A percentile compares a stretch with the other conserved stretches of the same genome.
phyloP scores from a whole-genome alignment of 2,888 invertebrate genomes.

The Stenurella melanura region DNA sequence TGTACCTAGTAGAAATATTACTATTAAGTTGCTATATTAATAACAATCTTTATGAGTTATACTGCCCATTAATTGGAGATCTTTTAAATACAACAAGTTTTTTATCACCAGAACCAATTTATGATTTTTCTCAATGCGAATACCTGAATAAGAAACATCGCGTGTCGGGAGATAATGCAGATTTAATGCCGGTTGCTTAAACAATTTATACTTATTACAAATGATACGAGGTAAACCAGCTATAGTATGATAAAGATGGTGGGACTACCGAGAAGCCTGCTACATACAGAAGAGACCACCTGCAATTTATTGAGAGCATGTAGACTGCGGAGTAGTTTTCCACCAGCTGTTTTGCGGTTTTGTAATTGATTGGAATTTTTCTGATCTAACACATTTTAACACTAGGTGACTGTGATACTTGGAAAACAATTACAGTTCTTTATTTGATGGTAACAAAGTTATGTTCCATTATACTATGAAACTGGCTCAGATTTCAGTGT shows the following conservation, averaged over 20 bases:
- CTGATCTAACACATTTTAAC: too few relatives aligned
- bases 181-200: constrained; percentile 35
- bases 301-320: constrained; percentile 28
- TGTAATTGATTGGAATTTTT: constrained; percentile 1
- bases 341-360: constrained; percentile 24
- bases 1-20: constrained; percentile 1
- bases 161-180: constrained; percentile 30
- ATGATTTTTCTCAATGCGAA: constrained; percentile 13
- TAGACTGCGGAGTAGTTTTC: constrained; percentile 12
- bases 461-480: too few relatives aligned
- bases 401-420: too few relatives aligned
- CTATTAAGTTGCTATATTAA: constrained; percentile 23
- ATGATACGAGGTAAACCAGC: constrained; percentile 27
- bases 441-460: too few relatives aligned
- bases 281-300: constrained; percentile 19
- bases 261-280: constrained; percentile 13
- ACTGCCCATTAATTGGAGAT: constrained; percentile 16
- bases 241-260: constrained; percentile 3
- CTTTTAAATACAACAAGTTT: constrained; percentile 9
- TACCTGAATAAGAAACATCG: constrained; percentile 26
- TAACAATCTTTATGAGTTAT: constrained; percentile 23
- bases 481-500: too few relatives aligned
- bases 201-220: constrained; percentile 29
- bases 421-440: too few relatives aligned
- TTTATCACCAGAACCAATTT: constrained; percentile 12